Base-by-base conservation (phyloP, 2,888 invertebrate species). In the Lasioglossum malachurum region DNA sequence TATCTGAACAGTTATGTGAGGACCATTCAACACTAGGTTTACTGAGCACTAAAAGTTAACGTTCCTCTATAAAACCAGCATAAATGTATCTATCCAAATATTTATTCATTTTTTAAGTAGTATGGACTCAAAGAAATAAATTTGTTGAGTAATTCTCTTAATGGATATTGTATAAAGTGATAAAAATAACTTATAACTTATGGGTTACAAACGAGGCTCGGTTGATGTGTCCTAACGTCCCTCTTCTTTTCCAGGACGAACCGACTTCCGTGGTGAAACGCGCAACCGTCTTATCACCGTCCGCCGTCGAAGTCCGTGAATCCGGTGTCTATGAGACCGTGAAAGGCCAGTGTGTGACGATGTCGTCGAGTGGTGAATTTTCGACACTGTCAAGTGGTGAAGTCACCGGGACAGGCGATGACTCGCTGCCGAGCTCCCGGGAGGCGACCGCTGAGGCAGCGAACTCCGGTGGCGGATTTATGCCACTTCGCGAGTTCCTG, bases 321-420 rank as follows among this genome's bases (percentile, higher is more conserved):
- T 38, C 35, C 57, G 49, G 84, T 76, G 79, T 73, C 67, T 84
- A 79, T 76, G 84, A 76, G 67, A 79, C 38, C 64, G 79, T 79
- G 78, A 67, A 67, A 76, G 57, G 27, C 64, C 72, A 19, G 74
- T 67, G 80, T 31, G 78, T n/a, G 80, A 85, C 78, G 80, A 94
- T 95, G 94, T 95, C 95, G 87, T 95, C 95, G 89, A 94, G 93
- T 92, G 94, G 95, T 84, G 95, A 95, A 91, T 95, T 95, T 87
- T 95, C 95, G 86, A 95, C 95, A 19, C 89, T 95, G 88, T 95
- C 94, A 80, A 95, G 95, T 83, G 94, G 94, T 78, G 95, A 95
- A 81, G 94, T 94, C 46, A 94, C 94, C 71, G 94, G 94, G 23
- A 95, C 95, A 19, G 92, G 94, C 23, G 94, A 94, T 74, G 94